Evolutionary conservation across 1,140 invertebrate species (phyloP).

Genomic region (Heliconius congener): DNA sequence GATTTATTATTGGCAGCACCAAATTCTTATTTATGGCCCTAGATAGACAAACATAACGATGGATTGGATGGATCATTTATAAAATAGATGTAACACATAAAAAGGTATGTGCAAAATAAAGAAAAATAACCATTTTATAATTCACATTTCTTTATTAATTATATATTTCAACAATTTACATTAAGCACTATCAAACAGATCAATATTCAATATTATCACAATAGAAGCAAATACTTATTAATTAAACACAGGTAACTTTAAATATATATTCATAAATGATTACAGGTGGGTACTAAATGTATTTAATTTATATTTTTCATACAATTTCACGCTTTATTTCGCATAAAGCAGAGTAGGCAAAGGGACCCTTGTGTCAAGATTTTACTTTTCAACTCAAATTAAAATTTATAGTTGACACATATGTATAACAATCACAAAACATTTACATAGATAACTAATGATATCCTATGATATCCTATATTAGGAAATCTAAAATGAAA

Average conservation of each 20-base stretch:
- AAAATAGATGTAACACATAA: too few species aligned
- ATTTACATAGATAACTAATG: too few species aligned
- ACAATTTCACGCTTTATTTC: not conserved
- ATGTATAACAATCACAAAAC: too few species aligned
- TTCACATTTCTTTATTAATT: constrained; percentile 6
- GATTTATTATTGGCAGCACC: too few species aligned
- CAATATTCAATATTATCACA: constrained; percentile 22
- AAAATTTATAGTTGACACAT: too few species aligned
- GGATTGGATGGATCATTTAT: too few species aligned
- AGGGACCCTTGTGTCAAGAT: not conserved
- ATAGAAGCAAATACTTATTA: constrained; percentile 10
- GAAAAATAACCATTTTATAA: not conserved
- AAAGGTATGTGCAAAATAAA: too few species aligned
- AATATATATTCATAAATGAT: not conserved
- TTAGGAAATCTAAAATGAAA: too few species aligned
- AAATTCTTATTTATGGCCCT: too few species aligned
- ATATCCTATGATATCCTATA: too few species aligned
- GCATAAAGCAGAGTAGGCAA: not conserved
- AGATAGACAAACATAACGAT: too few species aligned
- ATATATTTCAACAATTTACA: not conserved
- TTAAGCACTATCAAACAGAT: constrained; percentile 20
- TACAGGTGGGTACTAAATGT: not conserved
- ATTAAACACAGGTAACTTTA: not conserved
- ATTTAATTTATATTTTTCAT: not conserved
- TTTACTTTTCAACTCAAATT: too few species aligned